Base-by-base conservation (phyloP, 92 coral and sea anemone species). In the Desmophyllum pertusum region DNA sequence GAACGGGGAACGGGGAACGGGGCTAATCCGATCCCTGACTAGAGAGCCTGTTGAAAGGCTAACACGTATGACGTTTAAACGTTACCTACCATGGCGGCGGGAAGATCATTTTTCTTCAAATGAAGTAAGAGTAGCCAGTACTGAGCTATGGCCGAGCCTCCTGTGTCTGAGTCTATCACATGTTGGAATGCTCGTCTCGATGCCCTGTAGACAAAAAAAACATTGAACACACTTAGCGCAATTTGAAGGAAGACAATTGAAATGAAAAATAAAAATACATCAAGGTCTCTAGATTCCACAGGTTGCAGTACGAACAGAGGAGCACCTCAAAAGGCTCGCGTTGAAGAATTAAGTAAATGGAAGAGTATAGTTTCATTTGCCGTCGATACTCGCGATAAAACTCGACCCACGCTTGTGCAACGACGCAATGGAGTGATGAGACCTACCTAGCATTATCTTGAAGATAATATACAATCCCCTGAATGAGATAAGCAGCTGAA, bases 401-500 rank as follows among this genome's bases (percentile, higher is more conserved):
- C n/a, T n/a, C n/a, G n/a, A 3, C 48, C 48, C 48, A 43, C 0
- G 48, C 21, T 14, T 13, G 1, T 48, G 53, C 2, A 25, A 59
- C 5, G 45, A 19, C 38, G 10, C 27, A n/a, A 19, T 27, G 53
- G 68, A 27, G 69, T 41, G 0, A 45, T 0, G 59, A 30, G 39
- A 80, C 85, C 48, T 79, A 95, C 98, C 95, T 91, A 66, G 90
- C 52, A 83, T 93, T 92, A 61, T 91, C 93, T 65, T 93, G 96
- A 50, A 95, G 73, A 78, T 84, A 94, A 84, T 83, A 57, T 1
- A 84, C 88, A 43, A 95, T 81, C 51, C 98, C 98, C 73, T 87
- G 94, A 51, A 95, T 83, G 11, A 93, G 89, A n/a, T 90, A 69
- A 63, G 98, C 97, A 10, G 91, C 89, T 23, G 83, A 68, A 63